A percentile compares a stretch with the other conserved stretches of the same genome.
These are phyloP conservation scores for Cerastoderma edule DNA, from an alignment of 2,888 invertebrate species.

Conservation along the genomic window DNA sequence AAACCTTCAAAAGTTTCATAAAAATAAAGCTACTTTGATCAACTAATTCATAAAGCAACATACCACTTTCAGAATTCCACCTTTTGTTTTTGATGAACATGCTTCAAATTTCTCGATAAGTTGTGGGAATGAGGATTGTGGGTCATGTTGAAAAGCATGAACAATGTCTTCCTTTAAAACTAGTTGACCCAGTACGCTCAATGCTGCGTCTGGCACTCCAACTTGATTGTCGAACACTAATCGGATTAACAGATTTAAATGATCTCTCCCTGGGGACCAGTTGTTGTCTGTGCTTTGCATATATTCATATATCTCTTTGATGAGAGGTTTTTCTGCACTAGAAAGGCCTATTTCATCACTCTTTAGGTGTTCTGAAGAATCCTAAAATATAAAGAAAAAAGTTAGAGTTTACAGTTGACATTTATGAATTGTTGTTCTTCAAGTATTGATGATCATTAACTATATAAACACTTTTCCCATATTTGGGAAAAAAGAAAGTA, in stretches of 20 bases:
- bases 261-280: conserved; percentile 68
- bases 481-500: background rate
- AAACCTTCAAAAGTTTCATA: too few species aligned
- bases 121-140: conserved; percentile 60
- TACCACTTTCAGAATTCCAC: conserved; percentile 62
- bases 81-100: conserved; percentile 49
- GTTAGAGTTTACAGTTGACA: background rate
- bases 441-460: background rate
- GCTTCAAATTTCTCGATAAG: conserved; percentile 61
- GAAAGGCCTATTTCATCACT: conserved; percentile 40
- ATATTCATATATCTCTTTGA: conserved; percentile 66
- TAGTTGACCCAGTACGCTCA: conserved; percentile 60
- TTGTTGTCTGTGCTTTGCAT: conserved; percentile 42
- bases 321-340: conserved; percentile 33
- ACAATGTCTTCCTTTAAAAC: conserved; percentile 61
- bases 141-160: conserved; percentile 61
- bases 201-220: conserved; percentile 40
- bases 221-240: conserved; percentile 58
- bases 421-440: background rate
- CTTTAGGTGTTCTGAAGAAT: background rate
- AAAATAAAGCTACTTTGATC: background rate
- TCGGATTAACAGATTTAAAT: conserved; percentile 61
- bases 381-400: background rate
- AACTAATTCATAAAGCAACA: conserved; percentile 24
- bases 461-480: too few species aligned